A percentile compares a stretch with the other conserved stretches of the same genome.
phyloP scores from a whole-genome alignment of 2,888 invertebrate genomes.

The Drosophila phalerata region DNA sequence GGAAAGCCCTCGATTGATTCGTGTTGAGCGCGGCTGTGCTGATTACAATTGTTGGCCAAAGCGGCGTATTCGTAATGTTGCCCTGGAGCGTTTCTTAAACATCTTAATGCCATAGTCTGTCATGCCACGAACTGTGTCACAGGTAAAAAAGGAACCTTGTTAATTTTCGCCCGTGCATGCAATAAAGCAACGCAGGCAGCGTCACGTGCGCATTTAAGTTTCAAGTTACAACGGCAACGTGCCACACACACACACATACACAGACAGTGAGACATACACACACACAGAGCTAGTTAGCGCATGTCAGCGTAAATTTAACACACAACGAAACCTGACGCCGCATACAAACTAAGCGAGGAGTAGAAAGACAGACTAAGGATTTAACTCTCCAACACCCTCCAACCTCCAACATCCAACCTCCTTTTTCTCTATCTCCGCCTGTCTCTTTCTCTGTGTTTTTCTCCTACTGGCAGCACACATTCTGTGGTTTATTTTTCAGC shows the following conservation, averaged over 20 bases:
- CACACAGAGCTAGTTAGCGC: slow-evolving; percentile 70
- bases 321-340: slow-evolving; percentile 76
- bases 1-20: slow-evolving; percentile 33
- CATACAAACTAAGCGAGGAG: slow-evolving; percentile 68
- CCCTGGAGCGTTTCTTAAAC: slow-evolving; percentile 19
- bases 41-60: slow-evolving; percentile 29
- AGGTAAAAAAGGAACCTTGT: slow-evolving; percentile 52
- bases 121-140: slow-evolving; percentile 36
- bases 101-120: slow-evolving; percentile 37
- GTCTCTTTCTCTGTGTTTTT: neutral
- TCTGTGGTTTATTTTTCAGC: slow-evolving; percentile 66
- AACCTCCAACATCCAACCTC: too few relatives aligned
- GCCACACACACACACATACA: slow-evolving; percentile 47
- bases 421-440: neutral
- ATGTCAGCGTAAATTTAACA: slow-evolving; percentile 81
- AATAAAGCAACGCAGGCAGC: slow-evolving; percentile 73
- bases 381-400: neutral
- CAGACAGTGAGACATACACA: slow-evolving; percentile 21
- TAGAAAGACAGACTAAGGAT: slow-evolving; percentile 13
- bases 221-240: slow-evolving; percentile 78
- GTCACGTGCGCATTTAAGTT: slow-evolving; percentile 77
- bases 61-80: slow-evolving; percentile 35
- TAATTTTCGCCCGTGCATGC: slow-evolving; percentile 73
- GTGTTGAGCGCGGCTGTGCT: slow-evolving; percentile 4
- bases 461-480: slow-evolving; percentile 37